Base-by-base conservation (phyloP, 2,113 vertebrate species). In the Nycticorax nycticorax region DNA sequence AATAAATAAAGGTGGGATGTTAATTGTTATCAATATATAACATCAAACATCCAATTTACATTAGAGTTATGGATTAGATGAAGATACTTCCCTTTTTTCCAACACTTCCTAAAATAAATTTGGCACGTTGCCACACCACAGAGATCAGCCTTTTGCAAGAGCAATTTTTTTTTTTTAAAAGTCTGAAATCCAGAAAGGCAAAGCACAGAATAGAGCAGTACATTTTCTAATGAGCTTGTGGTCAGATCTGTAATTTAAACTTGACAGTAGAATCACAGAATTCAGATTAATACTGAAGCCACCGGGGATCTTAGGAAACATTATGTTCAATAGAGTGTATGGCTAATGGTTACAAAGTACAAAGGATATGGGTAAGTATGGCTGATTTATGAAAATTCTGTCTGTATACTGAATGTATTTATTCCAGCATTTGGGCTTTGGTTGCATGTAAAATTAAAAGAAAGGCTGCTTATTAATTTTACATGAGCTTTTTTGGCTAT, bases 311-410 rank as follows among this genome's bases (percentile, higher is more conserved):
- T 92, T 50, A 80, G 81, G 77, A 96, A 97, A 94, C 72, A 75
- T 94, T 91, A 73, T n/a, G 60, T 83, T 95, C 73, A 57, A 77
- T 62, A 78, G 74, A 71, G 76, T 89, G 63, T 89, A 83, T 94
- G 85, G 91, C 76, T 93, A 96, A 96, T 63, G 57, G 84, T 80
- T 96, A 69, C 69, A 62, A 77, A 63, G 74, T 86, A 94, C 92
- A 88, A 84, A 75, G 66, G 41, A 80, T 45, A 68, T 59, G 80
- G 76, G 88, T 89, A 90, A 88, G 71, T 86, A 91, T 78, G 82
- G 64, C 41, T 96, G 85, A 95, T 94, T 93, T 93, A 89, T 95
- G 71, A 95, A 97, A 96, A 81, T 95, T 94, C 93, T 79, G 71
- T 84, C 67, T 89, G 57, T 91, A 68, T 64, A 91, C 48, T 1